Percentiles rank a stretch among this genome's conserved stretches.
Evolutionary conservation across 1,140 invertebrate genomes (phyloP).

Genomic region (Orius insidiosus): DNA sequence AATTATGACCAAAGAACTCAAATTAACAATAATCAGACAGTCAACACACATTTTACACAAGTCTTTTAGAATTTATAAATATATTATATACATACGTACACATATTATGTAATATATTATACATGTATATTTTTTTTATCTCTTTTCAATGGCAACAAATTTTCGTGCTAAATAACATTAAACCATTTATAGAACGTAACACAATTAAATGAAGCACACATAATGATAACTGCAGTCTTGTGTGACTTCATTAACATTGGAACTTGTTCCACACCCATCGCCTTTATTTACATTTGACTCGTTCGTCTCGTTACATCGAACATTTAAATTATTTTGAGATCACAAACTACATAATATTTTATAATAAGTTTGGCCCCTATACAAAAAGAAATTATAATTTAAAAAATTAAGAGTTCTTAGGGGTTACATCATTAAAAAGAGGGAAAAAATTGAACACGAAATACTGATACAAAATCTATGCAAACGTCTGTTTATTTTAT

Average conservation of each 20-base stretch:
- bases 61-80: conserved; percentile 4
- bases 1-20: too few species aligned
- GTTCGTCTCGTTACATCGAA: too few species aligned
- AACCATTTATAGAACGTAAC: background rate
- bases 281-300: too few species aligned
- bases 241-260: too few species aligned
- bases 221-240: too few species aligned
- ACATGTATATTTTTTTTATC: background rate
- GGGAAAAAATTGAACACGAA: background rate
- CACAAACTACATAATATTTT: conserved; percentile 3
- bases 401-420: background rate
- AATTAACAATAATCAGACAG: too few species aligned
- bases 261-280: too few species aligned
- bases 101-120: too few species aligned
- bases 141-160: conserved; percentile 7
- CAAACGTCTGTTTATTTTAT: background rate
- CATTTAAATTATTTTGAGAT: conserved; percentile 7
- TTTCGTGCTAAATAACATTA: conserved; percentile 8
- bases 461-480: conserved; percentile 5
- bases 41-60: conserved; percentile 2
- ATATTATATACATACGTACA: too few species aligned
- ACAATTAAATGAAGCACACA: too few species aligned
- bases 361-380: conserved; percentile 6
- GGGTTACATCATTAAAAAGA: background rate
- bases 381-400: conserved; percentile 1